These are phyloP conservation scores for Cetonia aurata DNA, from an alignment of 2,888 invertebrate species.

Conservation along the genomic window DNA sequence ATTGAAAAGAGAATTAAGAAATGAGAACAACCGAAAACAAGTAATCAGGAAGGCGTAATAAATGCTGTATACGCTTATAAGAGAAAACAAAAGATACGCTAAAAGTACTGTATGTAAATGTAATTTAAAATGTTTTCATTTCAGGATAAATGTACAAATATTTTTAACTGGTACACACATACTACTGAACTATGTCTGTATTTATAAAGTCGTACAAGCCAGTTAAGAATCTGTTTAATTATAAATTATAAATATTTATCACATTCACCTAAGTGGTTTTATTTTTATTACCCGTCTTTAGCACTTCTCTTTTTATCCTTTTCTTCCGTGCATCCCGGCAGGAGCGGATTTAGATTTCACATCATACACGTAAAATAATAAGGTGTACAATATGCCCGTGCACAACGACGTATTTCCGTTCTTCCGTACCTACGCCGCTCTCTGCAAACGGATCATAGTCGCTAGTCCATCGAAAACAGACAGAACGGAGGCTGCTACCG, in stretches of 20 bases:
- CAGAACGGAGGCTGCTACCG: no score
- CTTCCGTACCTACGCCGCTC: no score
- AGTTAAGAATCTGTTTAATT: slow-evolving; percentile 66
- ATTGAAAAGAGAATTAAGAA: not conserved
- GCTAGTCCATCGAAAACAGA: no score
- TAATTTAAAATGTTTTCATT: slow-evolving; percentile 64
- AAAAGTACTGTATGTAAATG: slow-evolving; percentile 61
- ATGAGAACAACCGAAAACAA: not conserved
- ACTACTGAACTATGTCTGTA: slow-evolving; percentile 64
- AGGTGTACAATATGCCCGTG: no score
- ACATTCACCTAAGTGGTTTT: slow-evolving; percentile 56
- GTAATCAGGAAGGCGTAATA: not conserved
- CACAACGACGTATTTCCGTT: no score
- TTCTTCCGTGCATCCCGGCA: slow-evolving; percentile 8
- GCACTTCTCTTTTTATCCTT: slow-evolving; percentile 39
- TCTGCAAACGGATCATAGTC: no score
- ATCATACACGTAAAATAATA: no score
- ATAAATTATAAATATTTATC: slow-evolving; percentile 68
- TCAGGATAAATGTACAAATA: slow-evolving; percentile 66
- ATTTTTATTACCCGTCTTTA: slow-evolving; percentile 44
- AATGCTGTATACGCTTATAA: slow-evolving; percentile 42
- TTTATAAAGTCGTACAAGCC: slow-evolving; percentile 66
- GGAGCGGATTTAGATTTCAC: slow-evolving; percentile 17
- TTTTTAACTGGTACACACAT: slow-evolving; percentile 63
- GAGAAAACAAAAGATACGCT: slow-evolving; percentile 51